Conservation (phyloP, 2,113 vertebrate species). For the Misgurnus mizolepis region DNA sequence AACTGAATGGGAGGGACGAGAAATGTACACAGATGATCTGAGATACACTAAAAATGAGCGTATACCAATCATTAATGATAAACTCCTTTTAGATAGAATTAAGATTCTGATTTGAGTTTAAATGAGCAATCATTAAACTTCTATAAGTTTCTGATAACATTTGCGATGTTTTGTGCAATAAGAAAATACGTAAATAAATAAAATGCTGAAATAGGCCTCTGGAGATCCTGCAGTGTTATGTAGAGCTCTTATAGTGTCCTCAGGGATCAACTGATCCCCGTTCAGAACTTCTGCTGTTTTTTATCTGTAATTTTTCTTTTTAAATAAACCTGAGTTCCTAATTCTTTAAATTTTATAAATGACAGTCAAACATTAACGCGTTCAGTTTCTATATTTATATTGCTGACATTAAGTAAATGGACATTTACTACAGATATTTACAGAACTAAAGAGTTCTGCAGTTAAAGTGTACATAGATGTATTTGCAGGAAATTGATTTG, state of each 20-base stretch:
- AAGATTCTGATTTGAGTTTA: too few relatives aligned
- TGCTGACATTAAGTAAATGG: too few relatives aligned
- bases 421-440: too few relatives aligned
- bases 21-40: neutral
- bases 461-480: too few relatives aligned
- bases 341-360: too few relatives aligned
- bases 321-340: too few relatives aligned
- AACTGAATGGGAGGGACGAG: constrained; percentile 7
- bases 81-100: neutral
- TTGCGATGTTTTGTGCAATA: neutral
- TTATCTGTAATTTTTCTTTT: neutral
- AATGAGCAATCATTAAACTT: neutral
- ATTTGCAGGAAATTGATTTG: too few relatives aligned
- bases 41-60: neutral
- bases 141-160: neutral
- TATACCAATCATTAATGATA: neutral
- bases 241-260: constrained; percentile 39
- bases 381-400: too few relatives aligned
- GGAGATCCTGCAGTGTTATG: too few relatives aligned
- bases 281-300: neutral
- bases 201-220: neutral
- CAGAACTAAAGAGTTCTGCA: too few relatives aligned
- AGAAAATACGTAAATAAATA: neutral
- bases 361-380: too few relatives aligned
- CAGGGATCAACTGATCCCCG: neutral